Conservation (phyloP, 2,888 invertebrate species). For the Eudasyphora cyanicolor region DNA sequence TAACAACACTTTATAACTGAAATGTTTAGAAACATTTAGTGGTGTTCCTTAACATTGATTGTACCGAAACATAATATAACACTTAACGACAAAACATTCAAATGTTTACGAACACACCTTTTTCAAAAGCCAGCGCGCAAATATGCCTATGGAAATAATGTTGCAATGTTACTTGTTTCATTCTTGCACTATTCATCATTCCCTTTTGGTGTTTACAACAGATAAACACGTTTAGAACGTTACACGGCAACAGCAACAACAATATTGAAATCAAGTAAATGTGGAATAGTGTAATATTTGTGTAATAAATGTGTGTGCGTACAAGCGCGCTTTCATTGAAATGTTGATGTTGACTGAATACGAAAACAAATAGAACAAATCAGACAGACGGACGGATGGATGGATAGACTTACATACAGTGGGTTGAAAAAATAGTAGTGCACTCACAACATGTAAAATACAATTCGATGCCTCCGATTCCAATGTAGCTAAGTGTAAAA, state of each 20-base stretch:
- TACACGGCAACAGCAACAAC: slow-evolving; percentile 21
- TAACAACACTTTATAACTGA: neutral
- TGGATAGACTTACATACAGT: neutral
- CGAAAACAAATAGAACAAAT: slow-evolving; percentile 21
- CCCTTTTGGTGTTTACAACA: neutral
- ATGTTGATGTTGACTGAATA: slow-evolving; percentile 51
- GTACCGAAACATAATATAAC: neutral
- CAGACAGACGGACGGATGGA: neutral
- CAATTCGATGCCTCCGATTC: too few relatives aligned
- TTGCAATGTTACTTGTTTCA: neutral
- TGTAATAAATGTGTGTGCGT: neutral
- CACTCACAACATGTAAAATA: too few relatives aligned
- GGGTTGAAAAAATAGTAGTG: too few relatives aligned
- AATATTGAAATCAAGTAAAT: neutral
- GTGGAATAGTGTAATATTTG: neutral
- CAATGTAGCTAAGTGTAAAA: too few relatives aligned
- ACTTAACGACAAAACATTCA: too few relatives aligned
- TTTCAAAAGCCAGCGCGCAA: neutral
- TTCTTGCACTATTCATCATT: neutral
- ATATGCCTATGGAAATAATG: neutral
- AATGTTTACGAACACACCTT: too few relatives aligned
- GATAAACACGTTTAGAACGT: slow-evolving; percentile 23
- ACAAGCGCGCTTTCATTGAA: slow-evolving; percentile 46
- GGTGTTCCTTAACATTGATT: neutral
- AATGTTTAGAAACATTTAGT: neutral